Conservation (phyloP, 2,888 invertebrate genomes). For the Cylindroiulus punctatus region DNA sequence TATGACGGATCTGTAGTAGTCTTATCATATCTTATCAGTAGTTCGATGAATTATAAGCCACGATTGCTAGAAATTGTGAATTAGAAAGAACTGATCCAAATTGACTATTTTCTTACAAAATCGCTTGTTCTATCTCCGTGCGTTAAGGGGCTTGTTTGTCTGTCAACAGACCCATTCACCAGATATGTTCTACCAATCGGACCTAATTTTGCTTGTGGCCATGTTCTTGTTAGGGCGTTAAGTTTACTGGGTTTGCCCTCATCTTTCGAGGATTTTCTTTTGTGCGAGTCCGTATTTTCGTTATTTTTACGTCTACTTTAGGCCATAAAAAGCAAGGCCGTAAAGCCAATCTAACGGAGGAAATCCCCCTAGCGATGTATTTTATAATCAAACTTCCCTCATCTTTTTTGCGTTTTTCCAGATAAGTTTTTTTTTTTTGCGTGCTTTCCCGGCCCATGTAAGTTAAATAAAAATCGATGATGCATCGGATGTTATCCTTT, state of each 20-base stretch:
- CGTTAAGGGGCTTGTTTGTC: background rate
- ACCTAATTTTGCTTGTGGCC: background rate
- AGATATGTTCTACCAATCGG: no score
- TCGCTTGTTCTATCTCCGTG: no score
- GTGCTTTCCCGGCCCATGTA: background rate
- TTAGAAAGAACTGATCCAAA: no score
- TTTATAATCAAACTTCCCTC: background rate
- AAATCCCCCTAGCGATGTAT: conserved; percentile 18
- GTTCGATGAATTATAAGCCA: no score
- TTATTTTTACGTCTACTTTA: background rate
- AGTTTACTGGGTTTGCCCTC: background rate
- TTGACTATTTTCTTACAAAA: no score
- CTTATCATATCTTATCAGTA: no score
- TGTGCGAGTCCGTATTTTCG: background rate
- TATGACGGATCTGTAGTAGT: no score
- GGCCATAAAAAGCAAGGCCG: background rate
- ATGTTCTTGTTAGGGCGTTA: background rate
- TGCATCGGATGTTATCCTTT: conserved; percentile 10
- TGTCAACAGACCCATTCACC: no score
- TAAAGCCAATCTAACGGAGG: background rate
- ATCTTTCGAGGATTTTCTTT: background rate
- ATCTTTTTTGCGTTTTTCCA: background rate
- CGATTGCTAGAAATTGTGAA: no score
- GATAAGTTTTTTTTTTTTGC: background rate
- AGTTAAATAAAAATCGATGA: conserved; percentile 18